Conservation (phyloP, 2,113 vertebrate species). For the Melanocharis versteri region DNA sequence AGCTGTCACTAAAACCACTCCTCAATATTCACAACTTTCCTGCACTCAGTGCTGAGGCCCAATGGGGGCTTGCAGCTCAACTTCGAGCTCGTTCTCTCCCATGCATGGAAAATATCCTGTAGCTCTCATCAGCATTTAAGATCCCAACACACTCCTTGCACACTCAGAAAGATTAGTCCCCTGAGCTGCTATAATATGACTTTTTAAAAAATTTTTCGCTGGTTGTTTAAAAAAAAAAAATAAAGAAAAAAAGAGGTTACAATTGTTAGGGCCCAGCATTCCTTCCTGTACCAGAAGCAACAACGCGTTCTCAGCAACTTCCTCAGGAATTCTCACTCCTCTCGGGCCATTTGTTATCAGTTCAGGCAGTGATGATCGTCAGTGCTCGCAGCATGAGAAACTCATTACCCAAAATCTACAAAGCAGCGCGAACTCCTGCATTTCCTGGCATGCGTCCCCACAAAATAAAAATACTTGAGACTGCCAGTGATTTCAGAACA, state of each 20-base stretch:
- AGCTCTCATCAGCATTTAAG: background rate
- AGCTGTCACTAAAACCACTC: background rate
- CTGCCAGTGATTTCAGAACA: background rate
- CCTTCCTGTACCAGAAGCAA: conserved; percentile 63
- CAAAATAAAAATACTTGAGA: background rate
- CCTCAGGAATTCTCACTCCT: conserved; percentile 64
- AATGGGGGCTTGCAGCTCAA: background rate
- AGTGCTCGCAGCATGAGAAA: background rate
- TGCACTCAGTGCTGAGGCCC: background rate
- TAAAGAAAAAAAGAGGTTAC: background rate
- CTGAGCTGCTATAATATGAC: background rate
- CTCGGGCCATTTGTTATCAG: conserved; percentile 61
- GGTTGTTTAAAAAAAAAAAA: background rate
- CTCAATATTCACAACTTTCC: background rate
- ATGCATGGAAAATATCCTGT: background rate
- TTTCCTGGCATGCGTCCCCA: conserved; percentile 4
- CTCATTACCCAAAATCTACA: conserved; percentile 36
- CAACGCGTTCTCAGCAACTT: conserved; percentile 54
- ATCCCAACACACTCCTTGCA: background rate
- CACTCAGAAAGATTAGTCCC: background rate
- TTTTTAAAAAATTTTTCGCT: background rate
- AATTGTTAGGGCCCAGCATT: conserved; percentile 34
- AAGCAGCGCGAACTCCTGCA: background rate
- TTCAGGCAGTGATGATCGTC: conserved; percentile 18
- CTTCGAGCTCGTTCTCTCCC: background rate